These are phyloP conservation scores for Caloenas nicobarica DNA, from an alignment of 2,113 vertebrate genomes.

Conservation along the genomic window DNA sequence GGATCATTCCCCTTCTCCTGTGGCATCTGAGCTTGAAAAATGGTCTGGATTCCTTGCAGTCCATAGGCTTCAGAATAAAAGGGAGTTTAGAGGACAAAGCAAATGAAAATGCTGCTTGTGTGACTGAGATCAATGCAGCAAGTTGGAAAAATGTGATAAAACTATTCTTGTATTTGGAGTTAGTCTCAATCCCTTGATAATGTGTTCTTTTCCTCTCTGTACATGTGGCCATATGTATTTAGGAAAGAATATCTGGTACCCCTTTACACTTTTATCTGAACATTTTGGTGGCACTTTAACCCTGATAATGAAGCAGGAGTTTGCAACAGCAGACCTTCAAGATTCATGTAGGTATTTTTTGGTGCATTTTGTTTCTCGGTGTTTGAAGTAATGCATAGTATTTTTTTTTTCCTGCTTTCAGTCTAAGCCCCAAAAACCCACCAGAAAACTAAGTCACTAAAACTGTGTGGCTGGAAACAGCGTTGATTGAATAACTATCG, in stretches of 20 bases:
- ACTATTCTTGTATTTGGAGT: not conserved
- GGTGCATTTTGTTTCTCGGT: not conserved
- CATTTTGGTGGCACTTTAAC: not conserved
- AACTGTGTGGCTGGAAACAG: not conserved
- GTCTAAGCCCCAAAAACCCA: not conserved
- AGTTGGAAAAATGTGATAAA: not conserved
- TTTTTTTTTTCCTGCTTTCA: not conserved
- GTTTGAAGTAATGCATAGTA: not conserved
- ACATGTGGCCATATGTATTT: not conserved
- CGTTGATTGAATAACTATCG: not conserved
- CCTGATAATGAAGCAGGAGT: not conserved
- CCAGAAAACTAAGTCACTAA: not conserved
- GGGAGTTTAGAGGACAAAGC: not conserved
- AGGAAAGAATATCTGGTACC: not conserved
- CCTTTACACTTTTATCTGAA: not conserved
- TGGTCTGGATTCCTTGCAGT: constrained; percentile 7
- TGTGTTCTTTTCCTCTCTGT: not conserved
- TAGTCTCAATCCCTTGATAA: not conserved
- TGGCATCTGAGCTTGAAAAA: constrained; percentile 20
- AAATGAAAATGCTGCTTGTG: not conserved
- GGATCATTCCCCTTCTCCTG: not conserved
- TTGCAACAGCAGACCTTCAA: not conserved
- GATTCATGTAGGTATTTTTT: not conserved
- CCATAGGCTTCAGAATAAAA: constrained; percentile 7
- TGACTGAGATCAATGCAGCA: not conserved